These are phyloP conservation scores for Acrossocheilus wenchowensis DNA, from an alignment of 2,797 vertebrate species.

Conservation along the genomic window DNA sequence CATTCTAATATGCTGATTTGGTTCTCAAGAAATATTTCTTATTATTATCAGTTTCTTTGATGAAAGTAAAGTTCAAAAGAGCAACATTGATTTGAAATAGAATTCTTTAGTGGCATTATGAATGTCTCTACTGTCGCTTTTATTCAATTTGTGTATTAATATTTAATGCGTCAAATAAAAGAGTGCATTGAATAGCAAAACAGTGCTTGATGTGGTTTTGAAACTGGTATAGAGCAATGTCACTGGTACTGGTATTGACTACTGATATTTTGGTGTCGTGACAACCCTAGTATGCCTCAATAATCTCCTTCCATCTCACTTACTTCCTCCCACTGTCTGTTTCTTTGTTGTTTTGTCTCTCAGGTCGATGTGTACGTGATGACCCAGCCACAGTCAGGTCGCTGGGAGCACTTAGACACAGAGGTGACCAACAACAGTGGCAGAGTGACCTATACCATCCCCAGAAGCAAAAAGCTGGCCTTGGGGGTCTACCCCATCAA, in stretches of 20 bases:
- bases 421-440: conserved; percentile 96
- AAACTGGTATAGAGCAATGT: not conserved
- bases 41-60: not conserved
- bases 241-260: not conserved
- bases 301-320: not conserved
- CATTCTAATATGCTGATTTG: not conserved
- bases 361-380: conserved; percentile 96
- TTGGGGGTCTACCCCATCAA: conserved; percentile 96
- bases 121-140: not conserved
- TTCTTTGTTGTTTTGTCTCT: conserved; percentile 16
- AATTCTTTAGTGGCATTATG: not conserved
- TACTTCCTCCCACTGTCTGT: not conserved
- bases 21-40: not conserved
- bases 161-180: not conserved
- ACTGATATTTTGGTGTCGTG: not conserved
- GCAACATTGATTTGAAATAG: not conserved
- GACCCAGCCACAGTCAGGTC: conserved; percentile 91
- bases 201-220: not conserved
- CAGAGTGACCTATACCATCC: conserved; percentile 89
- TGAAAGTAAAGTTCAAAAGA: not conserved
- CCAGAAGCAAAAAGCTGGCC: conserved; percentile 86
- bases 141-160: not conserved
- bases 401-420: conserved; percentile 96
- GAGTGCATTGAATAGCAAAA: not conserved
- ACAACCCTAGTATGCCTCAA: not conserved